phyloP scores from a whole-genome alignment of 2,888 invertebrate species.

The Exephanes ischioxanthus region DNA sequence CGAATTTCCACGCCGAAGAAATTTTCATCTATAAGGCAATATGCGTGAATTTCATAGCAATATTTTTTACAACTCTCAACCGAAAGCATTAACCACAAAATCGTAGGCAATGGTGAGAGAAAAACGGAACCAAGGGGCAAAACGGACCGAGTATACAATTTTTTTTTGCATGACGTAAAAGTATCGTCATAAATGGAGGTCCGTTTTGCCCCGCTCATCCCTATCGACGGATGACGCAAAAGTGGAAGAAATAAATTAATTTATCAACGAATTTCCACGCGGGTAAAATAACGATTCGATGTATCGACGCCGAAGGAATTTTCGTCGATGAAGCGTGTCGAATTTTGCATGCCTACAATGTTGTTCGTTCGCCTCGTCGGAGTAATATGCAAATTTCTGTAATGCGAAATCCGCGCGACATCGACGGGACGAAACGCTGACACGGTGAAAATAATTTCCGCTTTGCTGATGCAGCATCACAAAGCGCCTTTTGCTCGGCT shows the following conservation, averaged over 20 bases:
- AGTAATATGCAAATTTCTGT: not conserved
- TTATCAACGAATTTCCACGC: not conserved
- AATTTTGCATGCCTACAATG: not conserved
- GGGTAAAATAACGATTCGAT: not conserved
- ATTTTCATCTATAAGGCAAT: not conserved
- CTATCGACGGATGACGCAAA: too few relatives aligned
- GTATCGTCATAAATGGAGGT: too few relatives aligned
- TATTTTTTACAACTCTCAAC: not conserved
- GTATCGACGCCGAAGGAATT: not conserved
- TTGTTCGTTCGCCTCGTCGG: not conserved
- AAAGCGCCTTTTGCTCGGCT: slow-evolving; percentile 26
- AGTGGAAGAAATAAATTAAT: not conserved
- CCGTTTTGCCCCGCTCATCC: too few relatives aligned
- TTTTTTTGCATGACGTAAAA: too few relatives aligned
- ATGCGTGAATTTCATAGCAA: slow-evolving; percentile 5
- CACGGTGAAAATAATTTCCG: slow-evolving; percentile 4
- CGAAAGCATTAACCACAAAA: not conserved
- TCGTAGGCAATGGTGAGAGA: not conserved
- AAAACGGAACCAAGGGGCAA: too few relatives aligned
- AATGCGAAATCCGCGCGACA: not conserved
- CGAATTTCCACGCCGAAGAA: not conserved
- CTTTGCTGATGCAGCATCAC: not conserved
- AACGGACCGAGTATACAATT: too few relatives aligned
- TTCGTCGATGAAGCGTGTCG: not conserved
- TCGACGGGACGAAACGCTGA: not conserved